Evolutionary conservation across 2,797 vertebrate species (phyloP).

Genomic region (Propithecus deckenii): DNA sequence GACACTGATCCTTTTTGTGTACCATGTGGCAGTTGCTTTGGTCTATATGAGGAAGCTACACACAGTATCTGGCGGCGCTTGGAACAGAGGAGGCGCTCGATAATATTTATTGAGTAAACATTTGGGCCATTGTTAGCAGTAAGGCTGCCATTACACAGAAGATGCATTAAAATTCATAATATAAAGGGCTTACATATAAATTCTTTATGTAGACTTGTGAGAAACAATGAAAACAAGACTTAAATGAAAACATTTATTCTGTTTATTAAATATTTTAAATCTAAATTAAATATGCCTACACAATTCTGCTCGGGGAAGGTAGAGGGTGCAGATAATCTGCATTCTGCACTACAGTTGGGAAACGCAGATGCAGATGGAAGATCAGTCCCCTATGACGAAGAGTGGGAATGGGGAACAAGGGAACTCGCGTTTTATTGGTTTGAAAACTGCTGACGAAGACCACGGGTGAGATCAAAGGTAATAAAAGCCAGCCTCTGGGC

Average conservation of each 20-base stretch:
- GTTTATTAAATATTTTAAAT: constrained; percentile 40
- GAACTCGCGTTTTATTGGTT: not conserved
- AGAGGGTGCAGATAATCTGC: not conserved
- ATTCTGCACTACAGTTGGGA: not conserved
- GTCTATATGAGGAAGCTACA: not conserved
- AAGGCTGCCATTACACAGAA: not conserved
- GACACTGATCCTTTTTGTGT: not conserved
- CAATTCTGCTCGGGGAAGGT: not conserved
- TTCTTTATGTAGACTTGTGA: not conserved
- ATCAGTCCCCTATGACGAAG: not conserved
- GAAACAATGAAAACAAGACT: not conserved
- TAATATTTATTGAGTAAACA: constrained; percentile 32
- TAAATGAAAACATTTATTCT: not conserved
- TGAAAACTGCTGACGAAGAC: not conserved
- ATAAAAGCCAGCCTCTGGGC: constrained; percentile 39
- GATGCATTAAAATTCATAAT: not conserved
- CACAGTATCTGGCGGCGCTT: not conserved
- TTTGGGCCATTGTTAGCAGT: not conserved
- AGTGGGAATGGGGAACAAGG: not conserved
- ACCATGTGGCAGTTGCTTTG: not conserved
- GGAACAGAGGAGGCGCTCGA: not conserved
- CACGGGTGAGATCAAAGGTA: not conserved
- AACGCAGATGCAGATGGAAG: not conserved
- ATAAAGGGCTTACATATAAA: not conserved
- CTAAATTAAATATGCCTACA: not conserved